phyloP scores from a whole-genome alignment of 2,113 vertebrate species.

The Macquaria australasica region DNA sequence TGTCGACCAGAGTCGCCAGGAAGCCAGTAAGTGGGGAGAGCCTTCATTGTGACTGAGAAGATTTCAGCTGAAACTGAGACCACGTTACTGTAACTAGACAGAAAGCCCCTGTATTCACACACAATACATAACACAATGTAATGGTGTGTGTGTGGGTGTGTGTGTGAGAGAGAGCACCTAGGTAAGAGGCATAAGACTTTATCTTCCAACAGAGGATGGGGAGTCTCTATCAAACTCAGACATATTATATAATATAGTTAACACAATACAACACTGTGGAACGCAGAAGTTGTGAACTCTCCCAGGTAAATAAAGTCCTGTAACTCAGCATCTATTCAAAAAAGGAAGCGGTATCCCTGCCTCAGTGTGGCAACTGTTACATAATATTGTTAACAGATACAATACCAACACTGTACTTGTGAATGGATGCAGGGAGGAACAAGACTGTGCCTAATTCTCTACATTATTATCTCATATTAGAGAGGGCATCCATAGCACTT shows the following conservation, averaged over 20 bases:
- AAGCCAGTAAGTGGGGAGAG: constrained; percentile 16
- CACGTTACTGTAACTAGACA: constrained; percentile 53
- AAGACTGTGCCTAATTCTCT: background rate
- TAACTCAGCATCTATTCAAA: constrained; percentile 24
- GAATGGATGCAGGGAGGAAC: constrained; percentile 24
- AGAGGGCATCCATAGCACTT: background rate
- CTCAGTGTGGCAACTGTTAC: constrained; percentile 48
- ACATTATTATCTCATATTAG: background rate
- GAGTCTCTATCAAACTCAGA: constrained; percentile 1
- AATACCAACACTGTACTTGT: constrained; percentile 20
- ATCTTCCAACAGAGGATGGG: constrained; percentile 15
- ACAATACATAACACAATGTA: constrained; percentile 38
- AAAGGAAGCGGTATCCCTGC: background rate
- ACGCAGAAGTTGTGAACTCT: background rate
- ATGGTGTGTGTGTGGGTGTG: constrained; percentile 40
- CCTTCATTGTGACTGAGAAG: constrained; percentile 48
- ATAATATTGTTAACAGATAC: constrained; percentile 35
- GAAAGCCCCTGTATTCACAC: constrained; percentile 60
- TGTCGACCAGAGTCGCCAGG: constrained; percentile 37
- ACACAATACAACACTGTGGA: constrained; percentile 21
- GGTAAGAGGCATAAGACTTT: constrained; percentile 29
- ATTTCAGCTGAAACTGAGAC: constrained; percentile 68
- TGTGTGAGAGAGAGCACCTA: constrained; percentile 14
- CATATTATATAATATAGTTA: constrained; percentile 31
- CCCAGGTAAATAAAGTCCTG: constrained; percentile 1